phyloP scores from a whole-genome alignment of 2,797 vertebrate genomes.

The Pelochelys cantorii region DNA sequence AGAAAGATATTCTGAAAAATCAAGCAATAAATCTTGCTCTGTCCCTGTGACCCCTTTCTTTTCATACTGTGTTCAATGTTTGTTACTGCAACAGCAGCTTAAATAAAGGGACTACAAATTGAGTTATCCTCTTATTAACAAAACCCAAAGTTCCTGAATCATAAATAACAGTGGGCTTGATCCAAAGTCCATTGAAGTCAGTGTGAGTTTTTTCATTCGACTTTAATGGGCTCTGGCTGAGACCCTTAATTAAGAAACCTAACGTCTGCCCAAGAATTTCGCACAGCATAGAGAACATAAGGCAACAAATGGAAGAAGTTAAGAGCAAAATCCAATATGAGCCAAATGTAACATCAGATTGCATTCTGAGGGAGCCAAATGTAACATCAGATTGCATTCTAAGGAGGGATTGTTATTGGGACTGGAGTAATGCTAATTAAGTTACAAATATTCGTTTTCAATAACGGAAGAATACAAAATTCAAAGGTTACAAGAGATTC shows the following conservation, averaged over 20 bases:
- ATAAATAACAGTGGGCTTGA: not conserved
- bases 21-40: not conserved
- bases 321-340: rapidly evolving
- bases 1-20: not conserved
- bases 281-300: not conserved
- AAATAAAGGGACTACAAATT: not conserved
- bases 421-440: not conserved
- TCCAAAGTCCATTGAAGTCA: rapidly evolving
- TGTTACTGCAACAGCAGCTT: not conserved
- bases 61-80: not conserved
- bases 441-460: rapidly evolving
- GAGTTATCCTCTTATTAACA: not conserved
- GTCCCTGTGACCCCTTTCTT: not conserved
- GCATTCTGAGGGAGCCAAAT: not conserved
- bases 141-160: not conserved
- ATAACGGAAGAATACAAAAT: not conserved
- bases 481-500: not conserved
- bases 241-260: not conserved
- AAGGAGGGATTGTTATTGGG: not conserved
- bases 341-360: too few species aligned
- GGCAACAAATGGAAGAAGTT: not conserved
- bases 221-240: not conserved
- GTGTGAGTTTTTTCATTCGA: not conserved
- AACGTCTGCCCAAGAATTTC: not conserved
- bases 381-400: not conserved